A percentile compares a stretch with the other conserved stretches of the same genome.
Conservation (phyloP, 2,797 vertebrate genomes). For the Coluber constrictor region DNA sequence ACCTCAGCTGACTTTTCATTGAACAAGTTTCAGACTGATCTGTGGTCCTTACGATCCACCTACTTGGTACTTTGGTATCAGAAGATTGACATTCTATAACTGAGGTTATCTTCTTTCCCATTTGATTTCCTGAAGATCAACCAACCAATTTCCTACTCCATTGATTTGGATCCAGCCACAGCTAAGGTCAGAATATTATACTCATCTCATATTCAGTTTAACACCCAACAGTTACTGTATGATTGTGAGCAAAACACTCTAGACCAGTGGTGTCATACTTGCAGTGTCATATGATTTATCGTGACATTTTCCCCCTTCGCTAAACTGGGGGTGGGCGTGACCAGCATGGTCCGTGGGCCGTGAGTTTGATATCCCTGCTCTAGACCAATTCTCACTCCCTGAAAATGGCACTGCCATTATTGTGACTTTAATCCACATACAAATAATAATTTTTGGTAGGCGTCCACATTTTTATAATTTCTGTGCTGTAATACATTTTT, state of each 20-base stretch:
- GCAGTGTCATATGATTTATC: too few relatives aligned
- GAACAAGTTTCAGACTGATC: not conserved
- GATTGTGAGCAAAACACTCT: not conserved
- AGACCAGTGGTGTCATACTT: not conserved
- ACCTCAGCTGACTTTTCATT: not conserved
- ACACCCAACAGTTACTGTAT: not conserved
- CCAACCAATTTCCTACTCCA: not conserved
- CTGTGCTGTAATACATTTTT: not conserved
- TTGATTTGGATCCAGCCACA: not conserved
- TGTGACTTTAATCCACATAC: not conserved
- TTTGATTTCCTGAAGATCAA: not conserved
- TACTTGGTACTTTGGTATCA: not conserved
- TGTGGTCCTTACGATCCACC: not conserved
- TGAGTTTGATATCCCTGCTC: too few relatives aligned
- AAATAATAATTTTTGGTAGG: not conserved
- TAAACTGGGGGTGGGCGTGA: too few relatives aligned
- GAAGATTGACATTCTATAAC: not conserved
- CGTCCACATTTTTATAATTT: not conserved
- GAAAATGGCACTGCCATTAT: not conserved
- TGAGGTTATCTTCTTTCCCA: not conserved
- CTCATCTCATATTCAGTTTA: not conserved
- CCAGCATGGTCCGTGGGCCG: too few relatives aligned
- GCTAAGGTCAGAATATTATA: not conserved
- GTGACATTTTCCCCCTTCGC: too few relatives aligned
- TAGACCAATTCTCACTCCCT: not conserved